phyloP scores from a whole-genome alignment of 2,888 invertebrate species.

The Cactoblastis cactorum region DNA sequence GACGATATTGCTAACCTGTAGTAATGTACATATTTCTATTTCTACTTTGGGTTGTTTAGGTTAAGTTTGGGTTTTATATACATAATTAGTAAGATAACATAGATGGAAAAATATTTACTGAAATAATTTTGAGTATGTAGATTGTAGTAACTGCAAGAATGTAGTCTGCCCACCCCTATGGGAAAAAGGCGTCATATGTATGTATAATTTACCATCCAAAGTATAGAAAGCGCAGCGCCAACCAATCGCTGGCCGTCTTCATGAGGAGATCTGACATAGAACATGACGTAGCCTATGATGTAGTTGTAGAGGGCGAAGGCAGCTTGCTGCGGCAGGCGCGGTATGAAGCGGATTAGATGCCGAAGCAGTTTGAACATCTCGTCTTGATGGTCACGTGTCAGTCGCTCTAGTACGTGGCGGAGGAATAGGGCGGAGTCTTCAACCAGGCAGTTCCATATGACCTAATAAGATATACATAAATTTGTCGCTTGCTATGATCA shows the following conservation, averaged over 20 bases:
- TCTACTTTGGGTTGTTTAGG: too few species aligned
- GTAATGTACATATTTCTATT: too few species aligned
- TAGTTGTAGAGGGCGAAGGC: conserved; percentile 99
- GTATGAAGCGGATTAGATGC: conserved; percentile 95
- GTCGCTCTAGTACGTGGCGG: conserved; percentile 95
- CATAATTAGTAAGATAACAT: too few species aligned
- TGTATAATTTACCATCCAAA: conserved; percentile 93
- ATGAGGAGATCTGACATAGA: conserved; percentile 97
- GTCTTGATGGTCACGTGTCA: conserved; percentile 96
- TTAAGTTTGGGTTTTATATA: too few species aligned
- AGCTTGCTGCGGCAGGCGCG: conserved; percentile 96
- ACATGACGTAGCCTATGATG: conserved; percentile 99
- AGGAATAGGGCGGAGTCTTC: conserved; percentile 98
- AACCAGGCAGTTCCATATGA: conserved; percentile 98
- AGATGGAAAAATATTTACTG: too few species aligned
- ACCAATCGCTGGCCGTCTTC: conserved; percentile 97
- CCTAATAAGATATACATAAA: conserved; percentile 69
- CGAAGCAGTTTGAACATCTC: conserved; percentile 95
- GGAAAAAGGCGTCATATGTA: too few species aligned
- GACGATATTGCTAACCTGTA: too few species aligned
- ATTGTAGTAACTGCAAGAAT: too few species aligned
- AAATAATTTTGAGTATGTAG: too few species aligned
- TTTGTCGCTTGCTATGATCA: background rate
- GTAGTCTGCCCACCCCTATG: too few species aligned
- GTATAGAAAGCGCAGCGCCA: conserved; percentile 94